phyloP scores from a whole-genome alignment of 2,888 invertebrate species.

The Epirrita christyi region DNA sequence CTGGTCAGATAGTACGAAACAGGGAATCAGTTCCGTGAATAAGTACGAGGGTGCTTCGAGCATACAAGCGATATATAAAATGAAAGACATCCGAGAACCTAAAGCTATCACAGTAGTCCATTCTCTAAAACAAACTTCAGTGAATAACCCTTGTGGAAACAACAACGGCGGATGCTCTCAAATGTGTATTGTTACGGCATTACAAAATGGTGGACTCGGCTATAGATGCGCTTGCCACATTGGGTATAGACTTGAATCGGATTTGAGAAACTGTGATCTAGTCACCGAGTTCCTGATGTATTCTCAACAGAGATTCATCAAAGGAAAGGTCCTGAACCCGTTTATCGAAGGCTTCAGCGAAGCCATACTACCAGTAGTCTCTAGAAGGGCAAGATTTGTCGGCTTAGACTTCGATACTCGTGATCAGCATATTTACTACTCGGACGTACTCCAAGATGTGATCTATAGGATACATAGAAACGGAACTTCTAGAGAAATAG shows the following conservation, averaged over 20 bases:
- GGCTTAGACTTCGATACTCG: slow-evolving; percentile 97
- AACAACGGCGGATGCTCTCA: slow-evolving; percentile 96
- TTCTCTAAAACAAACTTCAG: slow-evolving; percentile 89
- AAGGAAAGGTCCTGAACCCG: slow-evolving; percentile 95
- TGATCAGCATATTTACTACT: slow-evolving; percentile 97
- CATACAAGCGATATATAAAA: slow-evolving; percentile 92
- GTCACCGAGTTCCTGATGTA: slow-evolving; percentile 97
- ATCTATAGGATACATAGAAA: slow-evolving; percentile 93
- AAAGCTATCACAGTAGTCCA: slow-evolving; percentile 94
- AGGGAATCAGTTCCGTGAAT: slow-evolving; percentile 94
- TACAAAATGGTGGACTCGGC: slow-evolving; percentile 89
- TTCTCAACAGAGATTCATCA: slow-evolving; percentile 97
- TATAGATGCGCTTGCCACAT: slow-evolving; percentile 97
- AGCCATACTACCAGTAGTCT: slow-evolving; percentile 97
- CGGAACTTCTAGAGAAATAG: slow-evolving; percentile 93
- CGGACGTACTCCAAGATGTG: slow-evolving; percentile 98
- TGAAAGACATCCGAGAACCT: slow-evolving; percentile 92
- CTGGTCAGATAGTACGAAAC: slow-evolving; percentile 96
- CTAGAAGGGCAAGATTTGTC: slow-evolving; percentile 95
- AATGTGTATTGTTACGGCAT: slow-evolving; percentile 95
- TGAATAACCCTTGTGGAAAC: slow-evolving; percentile 92
- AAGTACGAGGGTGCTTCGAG: slow-evolving; percentile 92
- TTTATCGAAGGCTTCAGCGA: slow-evolving; percentile 96
- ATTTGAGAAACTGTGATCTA: slow-evolving; percentile 91
- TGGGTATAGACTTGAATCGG: slow-evolving; percentile 90